phyloP scores from a whole-genome alignment of 2,888 invertebrate species.

The Exephanes ischioxanthus region DNA sequence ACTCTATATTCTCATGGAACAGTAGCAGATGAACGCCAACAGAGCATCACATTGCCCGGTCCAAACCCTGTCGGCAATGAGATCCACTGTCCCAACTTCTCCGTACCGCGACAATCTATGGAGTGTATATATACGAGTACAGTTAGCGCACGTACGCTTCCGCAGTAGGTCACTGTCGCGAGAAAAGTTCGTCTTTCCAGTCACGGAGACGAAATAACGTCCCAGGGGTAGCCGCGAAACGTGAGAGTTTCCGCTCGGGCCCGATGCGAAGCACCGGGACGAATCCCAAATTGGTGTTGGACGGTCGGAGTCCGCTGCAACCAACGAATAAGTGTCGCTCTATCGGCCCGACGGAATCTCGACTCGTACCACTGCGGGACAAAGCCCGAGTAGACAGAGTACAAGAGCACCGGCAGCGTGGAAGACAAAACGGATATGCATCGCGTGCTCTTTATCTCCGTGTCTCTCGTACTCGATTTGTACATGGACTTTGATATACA shows the following conservation, averaged over 20 bases:
- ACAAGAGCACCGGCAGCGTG: background rate
- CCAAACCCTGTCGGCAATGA: background rate
- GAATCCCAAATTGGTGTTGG: conserved; percentile 61
- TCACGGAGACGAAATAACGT: conserved; percentile 60
- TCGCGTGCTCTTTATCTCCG: conserved; percentile 42
- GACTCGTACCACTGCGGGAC: conserved; percentile 58
- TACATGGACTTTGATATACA: conserved; percentile 31
- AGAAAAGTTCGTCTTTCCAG: conserved; percentile 45
- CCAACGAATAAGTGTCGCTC: conserved; percentile 58
- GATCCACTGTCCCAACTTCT: conserved; percentile 4
- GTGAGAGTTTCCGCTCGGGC: conserved; percentile 45
- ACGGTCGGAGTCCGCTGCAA: conserved; percentile 19
- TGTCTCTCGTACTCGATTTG: conserved; percentile 42
- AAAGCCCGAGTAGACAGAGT: background rate
- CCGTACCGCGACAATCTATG: background rate
- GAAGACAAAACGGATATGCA: conserved; percentile 51
- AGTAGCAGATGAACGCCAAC: too few species aligned
- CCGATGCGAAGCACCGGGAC: conserved; percentile 31
- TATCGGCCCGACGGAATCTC: conserved; percentile 62
- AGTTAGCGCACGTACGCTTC: background rate
- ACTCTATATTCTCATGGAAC: too few species aligned
- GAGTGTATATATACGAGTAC: background rate
- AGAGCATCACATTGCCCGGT: too few species aligned
- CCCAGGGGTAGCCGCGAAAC: conserved; percentile 56
- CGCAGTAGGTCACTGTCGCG: background rate